phyloP scores from a whole-genome alignment of 30 jellyfish, hydroid and myxozoan species.

The Sanderia malayensis region DNA sequence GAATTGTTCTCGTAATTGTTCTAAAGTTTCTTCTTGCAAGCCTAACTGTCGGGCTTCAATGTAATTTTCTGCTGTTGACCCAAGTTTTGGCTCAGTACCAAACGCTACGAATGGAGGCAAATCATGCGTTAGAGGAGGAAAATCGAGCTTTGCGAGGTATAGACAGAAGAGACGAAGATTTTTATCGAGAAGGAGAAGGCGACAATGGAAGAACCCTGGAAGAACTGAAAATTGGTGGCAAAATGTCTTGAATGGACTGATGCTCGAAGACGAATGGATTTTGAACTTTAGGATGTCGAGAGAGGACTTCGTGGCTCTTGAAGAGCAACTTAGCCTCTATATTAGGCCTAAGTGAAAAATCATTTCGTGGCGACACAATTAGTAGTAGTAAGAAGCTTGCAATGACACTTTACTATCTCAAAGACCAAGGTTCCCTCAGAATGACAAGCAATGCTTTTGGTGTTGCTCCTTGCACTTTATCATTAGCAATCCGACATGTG shows the following conservation, averaged over 20 bases:
- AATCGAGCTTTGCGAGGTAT: background rate
- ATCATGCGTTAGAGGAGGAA: background rate
- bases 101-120: background rate
- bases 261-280: conserved; percentile 26
- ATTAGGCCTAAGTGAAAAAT: conserved; percentile 11
- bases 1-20: too few species aligned
- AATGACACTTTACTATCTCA: too few species aligned
- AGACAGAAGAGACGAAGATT: background rate
- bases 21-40: too few species aligned
- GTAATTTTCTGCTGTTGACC: too few species aligned
- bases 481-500: conserved; percentile 27
- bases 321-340: conserved; percentile 10
- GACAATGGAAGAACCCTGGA: conserved; percentile 52
- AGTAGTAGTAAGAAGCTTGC: conserved; percentile 17
- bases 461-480: conserved; percentile 16
- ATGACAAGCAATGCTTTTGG: conserved; percentile 10
- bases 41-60: too few species aligned
- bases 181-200: conserved; percentile 15
- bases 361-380: too few species aligned
- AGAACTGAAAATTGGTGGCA: conserved; percentile 60
- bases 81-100: too few species aligned
- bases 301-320: conserved; percentile 18
- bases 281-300: conserved; percentile 22
- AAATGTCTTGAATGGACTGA: conserved; percentile 18
- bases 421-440: too few species aligned